These are phyloP conservation scores for Microtus richardsoni DNA, from an alignment of 2,113 vertebrate genomes.

Conservation along the genomic window DNA sequence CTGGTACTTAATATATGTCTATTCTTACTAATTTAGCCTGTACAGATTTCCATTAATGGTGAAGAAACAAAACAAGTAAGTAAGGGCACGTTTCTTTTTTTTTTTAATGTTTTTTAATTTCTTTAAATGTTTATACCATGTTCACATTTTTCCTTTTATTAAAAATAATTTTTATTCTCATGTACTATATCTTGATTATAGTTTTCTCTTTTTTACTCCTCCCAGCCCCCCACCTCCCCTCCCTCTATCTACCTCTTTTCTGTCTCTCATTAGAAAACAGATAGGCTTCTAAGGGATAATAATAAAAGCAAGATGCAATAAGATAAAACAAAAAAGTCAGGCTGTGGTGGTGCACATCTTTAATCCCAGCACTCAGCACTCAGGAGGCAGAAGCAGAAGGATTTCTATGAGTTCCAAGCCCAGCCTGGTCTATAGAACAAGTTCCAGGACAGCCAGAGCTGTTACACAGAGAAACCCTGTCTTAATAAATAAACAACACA, in stretches of 20 bases:
- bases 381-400: not conserved
- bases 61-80: not conserved
- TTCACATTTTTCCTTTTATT: not conserved
- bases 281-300: not conserved
- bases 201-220: not conserved
- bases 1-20: not conserved
- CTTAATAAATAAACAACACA: not conserved
- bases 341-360: not conserved
- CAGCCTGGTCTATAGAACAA: not conserved
- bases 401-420: not conserved
- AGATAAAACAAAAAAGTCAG: not conserved
- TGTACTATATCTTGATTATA: not conserved
- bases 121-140: not conserved
- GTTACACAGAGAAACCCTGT: not conserved
- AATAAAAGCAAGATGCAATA: not conserved
- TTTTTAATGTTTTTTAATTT: not conserved
- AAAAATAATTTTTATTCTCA: not conserved
- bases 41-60: not conserved
- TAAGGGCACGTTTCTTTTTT: not conserved
- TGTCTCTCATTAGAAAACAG: not conserved
- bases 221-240: not conserved
- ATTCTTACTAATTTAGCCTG: constrained; percentile 31
- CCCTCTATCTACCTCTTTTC: not conserved
- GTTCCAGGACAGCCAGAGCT: not conserved
- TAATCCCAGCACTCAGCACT: not conserved